Percentiles rank a stretch among this genome's conserved stretches.
phyloP scores from a whole-genome alignment of 2,888 invertebrate genomes.

The Pardosa pseudoannulata region DNA sequence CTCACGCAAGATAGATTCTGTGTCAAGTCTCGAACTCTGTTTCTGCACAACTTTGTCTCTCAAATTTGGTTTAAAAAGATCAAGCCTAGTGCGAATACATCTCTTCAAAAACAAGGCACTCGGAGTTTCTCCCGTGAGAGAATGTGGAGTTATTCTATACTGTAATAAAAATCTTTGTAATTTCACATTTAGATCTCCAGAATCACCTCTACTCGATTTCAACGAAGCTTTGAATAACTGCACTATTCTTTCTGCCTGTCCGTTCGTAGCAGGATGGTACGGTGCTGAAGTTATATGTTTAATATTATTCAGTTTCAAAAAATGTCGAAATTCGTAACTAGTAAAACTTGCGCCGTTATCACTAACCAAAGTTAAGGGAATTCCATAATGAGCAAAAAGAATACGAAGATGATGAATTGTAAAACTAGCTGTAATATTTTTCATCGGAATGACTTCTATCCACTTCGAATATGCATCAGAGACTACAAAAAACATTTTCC shows the following conservation, averaged over 20 bases:
- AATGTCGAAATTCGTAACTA: conserved; percentile 33
- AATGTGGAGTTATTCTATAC: conserved; percentile 55
- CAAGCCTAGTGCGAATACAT: conserved; percentile 34
- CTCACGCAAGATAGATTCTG: conserved; percentile 46
- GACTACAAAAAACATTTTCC: conserved; percentile 41
- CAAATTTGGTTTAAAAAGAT: conserved; percentile 43
- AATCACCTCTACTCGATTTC: conserved; percentile 48
- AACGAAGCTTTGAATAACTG: conserved; percentile 58
- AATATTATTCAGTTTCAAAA: conserved; percentile 72
- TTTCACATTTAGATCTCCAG: conserved; percentile 55
- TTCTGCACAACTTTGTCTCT: conserved; percentile 42
- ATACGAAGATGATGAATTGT: conserved; percentile 35
- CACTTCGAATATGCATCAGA: conserved; percentile 46
- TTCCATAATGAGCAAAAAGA: conserved; percentile 47
- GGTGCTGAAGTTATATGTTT: conserved; percentile 71
- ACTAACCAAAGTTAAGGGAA: conserved; percentile 48
- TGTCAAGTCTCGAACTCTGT: conserved; percentile 50
- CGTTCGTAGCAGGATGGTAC: conserved; percentile 74
- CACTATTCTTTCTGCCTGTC: conserved; percentile 75
- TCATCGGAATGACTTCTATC: conserved; percentile 37
- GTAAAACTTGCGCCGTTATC: conserved; percentile 56
- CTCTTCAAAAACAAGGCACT: conserved; percentile 50
- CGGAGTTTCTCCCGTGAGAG: conserved; percentile 52
- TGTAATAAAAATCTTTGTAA: conserved; percentile 52
- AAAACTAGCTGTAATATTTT: conserved; percentile 32